phyloP scores from a whole-genome alignment of 2,888 invertebrate species.

The Dyspetes luteomarginatus region DNA sequence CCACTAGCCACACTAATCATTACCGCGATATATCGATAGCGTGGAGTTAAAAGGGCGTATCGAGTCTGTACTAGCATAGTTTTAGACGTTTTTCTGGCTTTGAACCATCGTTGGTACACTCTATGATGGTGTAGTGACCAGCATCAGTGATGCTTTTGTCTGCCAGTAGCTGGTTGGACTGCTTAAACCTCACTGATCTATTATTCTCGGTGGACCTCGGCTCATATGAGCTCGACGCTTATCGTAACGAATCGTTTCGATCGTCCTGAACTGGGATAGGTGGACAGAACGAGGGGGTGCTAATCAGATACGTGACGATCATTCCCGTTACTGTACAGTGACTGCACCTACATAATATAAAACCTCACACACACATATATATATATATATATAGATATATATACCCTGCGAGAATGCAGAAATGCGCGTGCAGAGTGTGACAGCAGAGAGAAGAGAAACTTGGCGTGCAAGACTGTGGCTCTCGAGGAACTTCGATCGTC shows the following conservation, averaged over 20 bases:
- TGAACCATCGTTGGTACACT: background rate
- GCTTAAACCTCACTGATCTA: conserved; percentile 74
- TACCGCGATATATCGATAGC: conserved; percentile 32
- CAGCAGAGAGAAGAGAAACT: conserved; percentile 23
- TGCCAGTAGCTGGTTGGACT: conserved; percentile 46
- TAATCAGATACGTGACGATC: conserved; percentile 76
- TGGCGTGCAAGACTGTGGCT: conserved; percentile 46
- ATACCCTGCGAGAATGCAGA: background rate
- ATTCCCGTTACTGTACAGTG: conserved; percentile 50
- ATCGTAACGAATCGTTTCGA: conserved; percentile 75
- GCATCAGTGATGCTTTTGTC: conserved; percentile 29
- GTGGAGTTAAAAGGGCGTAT: too few species aligned
- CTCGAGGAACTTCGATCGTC: conserved; percentile 34
- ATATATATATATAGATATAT: conserved; percentile 16
- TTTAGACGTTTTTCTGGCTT: too few species aligned
- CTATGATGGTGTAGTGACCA: background rate
- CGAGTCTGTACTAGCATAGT: too few species aligned
- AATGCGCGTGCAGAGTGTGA: conserved; percentile 36
- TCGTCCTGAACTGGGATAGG: conserved; percentile 68
- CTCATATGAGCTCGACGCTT: conserved; percentile 78
- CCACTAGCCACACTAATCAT: conserved; percentile 41
- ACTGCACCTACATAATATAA: conserved; percentile 40
- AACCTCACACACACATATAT: conserved; percentile 42
- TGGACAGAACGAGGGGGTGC: conserved; percentile 76
- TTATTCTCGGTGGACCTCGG: conserved; percentile 77